Base-by-base conservation (phyloP, 1,140 invertebrate genomes). In the Drosophila athabasca region DNA sequence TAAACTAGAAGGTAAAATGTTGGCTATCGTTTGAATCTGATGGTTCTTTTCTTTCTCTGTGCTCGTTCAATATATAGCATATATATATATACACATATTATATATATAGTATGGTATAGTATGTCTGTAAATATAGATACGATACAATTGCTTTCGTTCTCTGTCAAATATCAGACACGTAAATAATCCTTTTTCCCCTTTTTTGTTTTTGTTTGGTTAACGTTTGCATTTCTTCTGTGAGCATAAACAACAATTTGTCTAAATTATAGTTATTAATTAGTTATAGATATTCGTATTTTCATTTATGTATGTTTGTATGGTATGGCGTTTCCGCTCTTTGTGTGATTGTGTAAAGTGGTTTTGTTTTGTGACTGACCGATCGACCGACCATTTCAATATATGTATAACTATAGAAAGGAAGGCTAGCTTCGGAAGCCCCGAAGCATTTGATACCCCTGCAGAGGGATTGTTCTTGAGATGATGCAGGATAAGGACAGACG, bases 221-320 rank as follows among this genome's bases (percentile, higher is more conserved):
- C 41, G 22, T 53, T 41, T 59, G 9, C n/a, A 19, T 48, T 41
- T 29, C 15, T 35, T 45, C 26, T 69, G 71, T 79, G 75, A 71
- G 70, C 79, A 61, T 72, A 60, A 84, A 72, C 80, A 83, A 83
- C 80, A 84, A 80, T 82, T 74, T 73, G 71, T 64, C 71, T 73
- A 73, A 73, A 74, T 74, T 58, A 74, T 55, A 52, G 26, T 43
- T 57, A 73, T 43, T 62, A 72, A 48, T 31, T 59, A 17, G 31
- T 69, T 49, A 70, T 6, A n/a, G 22, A 3, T 26, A 8, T 6
- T 13, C 6, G 8, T 9, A 46, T 13, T 2, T 48, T 19, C 7
- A n/a, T 51, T 31, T n/a, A 57, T 26, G 8, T 57, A 15, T 55
- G 41, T 71, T 57, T 39, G 0, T 39, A 0, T 39, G 3, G 17